These are phyloP conservation scores for Andrena bucephala DNA, from an alignment of 2,888 invertebrate genomes.

Conservation along the genomic window DNA sequence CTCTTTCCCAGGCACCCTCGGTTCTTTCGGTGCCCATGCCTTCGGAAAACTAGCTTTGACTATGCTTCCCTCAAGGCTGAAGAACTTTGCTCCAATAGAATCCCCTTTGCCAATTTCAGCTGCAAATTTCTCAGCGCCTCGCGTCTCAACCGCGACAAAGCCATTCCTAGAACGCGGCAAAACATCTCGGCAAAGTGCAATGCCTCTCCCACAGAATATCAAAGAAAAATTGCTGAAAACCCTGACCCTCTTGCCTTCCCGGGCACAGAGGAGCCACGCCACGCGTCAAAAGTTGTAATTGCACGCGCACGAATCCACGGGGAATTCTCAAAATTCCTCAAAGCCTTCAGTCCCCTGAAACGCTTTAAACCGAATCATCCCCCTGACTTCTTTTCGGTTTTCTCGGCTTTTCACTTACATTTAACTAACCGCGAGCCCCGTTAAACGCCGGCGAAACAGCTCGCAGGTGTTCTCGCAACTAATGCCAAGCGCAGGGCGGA, in stretches of 20 bases:
- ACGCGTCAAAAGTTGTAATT: constrained; percentile 1
- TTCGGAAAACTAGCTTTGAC: constrained; percentile 53
- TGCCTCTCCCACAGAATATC: neutral
- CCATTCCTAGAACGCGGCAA: no score
- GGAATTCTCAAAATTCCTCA: constrained; percentile 12
- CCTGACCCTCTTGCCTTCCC: neutral
- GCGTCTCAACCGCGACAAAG: neutral
- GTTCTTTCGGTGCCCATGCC: constrained; percentile 25
- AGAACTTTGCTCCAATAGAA: constrained; percentile 2
- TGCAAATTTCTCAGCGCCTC: neutral
- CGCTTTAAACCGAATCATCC: constrained; percentile 5
- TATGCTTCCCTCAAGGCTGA: neutral
- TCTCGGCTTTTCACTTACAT: neutral
- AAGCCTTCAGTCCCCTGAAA: neutral
- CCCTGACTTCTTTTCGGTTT: neutral
- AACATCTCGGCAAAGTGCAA: neutral
- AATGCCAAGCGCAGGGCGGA: neutral
- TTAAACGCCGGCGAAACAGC: neutral
- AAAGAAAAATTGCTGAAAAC: neutral
- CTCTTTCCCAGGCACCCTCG: constrained; percentile 7
- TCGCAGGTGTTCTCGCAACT: neutral
- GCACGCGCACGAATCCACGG: neutral
- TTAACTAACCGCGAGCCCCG: constrained; percentile 1
- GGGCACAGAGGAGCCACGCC: neutral
- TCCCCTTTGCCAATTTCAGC: constrained; percentile 3